Base-by-base conservation (phyloP, 2,797 vertebrate genomes). In the Malacoctenus gilli region DNA sequence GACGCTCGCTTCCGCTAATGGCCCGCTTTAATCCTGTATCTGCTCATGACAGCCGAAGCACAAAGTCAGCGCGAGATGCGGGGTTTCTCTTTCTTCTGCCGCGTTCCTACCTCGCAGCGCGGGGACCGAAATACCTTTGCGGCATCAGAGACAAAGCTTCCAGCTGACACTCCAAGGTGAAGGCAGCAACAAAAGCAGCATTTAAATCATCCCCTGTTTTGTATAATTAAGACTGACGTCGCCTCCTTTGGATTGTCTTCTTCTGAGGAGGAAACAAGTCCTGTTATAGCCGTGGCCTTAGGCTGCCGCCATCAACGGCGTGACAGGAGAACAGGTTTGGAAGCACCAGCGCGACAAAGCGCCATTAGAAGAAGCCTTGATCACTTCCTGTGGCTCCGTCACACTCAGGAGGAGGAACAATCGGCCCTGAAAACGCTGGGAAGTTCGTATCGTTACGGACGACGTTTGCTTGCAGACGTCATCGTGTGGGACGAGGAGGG, bases 261-360 rank as follows among this genome's bases (percentile, higher is more conserved):
- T 56, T 65, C 49, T 34, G 35, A 55, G 66, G 38, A 59, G 30
- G 59, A 60, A 42, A 66, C 11, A 35, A 28, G 52, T 69, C 59
- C 47, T 58, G 61, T 63, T 75, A 60, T 28, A 38, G 62, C 43
- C 23, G 40, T 48, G 74, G 63, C 71, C 84, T 59, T 55, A 36
- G 57, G 62, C 61, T 73, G 81, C 55, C 58, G 42, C 53, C 39
- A 71, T 79, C 39, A 60, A 61, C 44, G 32, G 46, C 23, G 52
- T 49, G 63, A 80, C 72, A 63, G 54, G 63, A 54, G n/a, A 64
- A 63, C 68, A 42, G 53, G 23, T 7, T 32, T 47, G 74, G 23
- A 25, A 4, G 4, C 23, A 8, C 23, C 23, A 8, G 8, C 23
- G 23, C 23, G 23, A 4, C 23, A 8, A 8, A 25, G 23, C 23